Base-by-base conservation (phyloP, 2,113 vertebrate genomes). In the Pelmatolapia mariae region DNA sequence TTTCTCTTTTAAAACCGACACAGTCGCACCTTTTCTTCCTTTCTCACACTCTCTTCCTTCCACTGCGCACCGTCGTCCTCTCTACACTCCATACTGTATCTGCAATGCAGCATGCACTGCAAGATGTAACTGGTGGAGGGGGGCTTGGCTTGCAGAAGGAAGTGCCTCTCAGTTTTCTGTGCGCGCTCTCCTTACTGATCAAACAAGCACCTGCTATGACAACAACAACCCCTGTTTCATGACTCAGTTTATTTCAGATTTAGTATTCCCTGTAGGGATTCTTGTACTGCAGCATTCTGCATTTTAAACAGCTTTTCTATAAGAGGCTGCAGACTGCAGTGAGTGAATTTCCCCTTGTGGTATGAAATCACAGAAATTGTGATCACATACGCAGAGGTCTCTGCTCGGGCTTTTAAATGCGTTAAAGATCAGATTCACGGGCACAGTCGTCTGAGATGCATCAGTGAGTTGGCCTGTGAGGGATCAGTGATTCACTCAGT, bases 81-180 rank as follows among this genome's bases (percentile, higher is more conserved):
- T 53, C 59, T 29, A 76, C 50, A 10, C 86, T 7, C 80, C 85
- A 89, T 87, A 56, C 87, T 43, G 57, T 91, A 95, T 96, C 96
- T 96, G 96, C 96, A 96, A 94, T 96, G 96, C 96, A 96, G 91
- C 93, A 96, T 84, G 87, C 86, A 54, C 90, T 89, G 91, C 89
- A 84, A 84, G 81, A 93, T 84, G 87, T 83, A 38, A 36, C 89
- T 89, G 87, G 85, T 89, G 85, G 71, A 81, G 18, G 71, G 68
- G 68, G 91, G 83, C 63, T 85, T 87, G 85, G 85, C 89, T 82
- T 89, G 86, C 93, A 84, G 80, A 47, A 85, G 80, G 81, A 85
- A 54, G 84, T 88, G 63, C 83, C 50, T 63, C 90, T 89, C 59
- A 11, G 78, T 88, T 82, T 53, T 92, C 81, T 88, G 80, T 79